Evolutionary conservation across 2,113 vertebrate species (phyloP).

Genomic region (Hymenochirus boettgeri): DNA sequence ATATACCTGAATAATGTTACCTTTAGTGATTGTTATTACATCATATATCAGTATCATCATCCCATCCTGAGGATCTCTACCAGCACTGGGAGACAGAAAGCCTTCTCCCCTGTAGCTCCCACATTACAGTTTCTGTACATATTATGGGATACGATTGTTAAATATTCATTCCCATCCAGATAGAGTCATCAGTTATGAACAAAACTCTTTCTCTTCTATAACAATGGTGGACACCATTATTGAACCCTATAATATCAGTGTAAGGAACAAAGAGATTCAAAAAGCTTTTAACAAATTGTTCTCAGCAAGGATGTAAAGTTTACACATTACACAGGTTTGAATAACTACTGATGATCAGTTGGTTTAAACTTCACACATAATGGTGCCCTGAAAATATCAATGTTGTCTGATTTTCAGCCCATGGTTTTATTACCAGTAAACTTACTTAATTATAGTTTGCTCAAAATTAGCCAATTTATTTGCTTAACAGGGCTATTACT

Average conservation of each 20-base stretch:
- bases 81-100: slow-evolving; percentile 12
- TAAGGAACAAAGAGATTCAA: slow-evolving; percentile 2
- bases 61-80: slow-evolving; percentile 15
- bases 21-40: slow-evolving; percentile 19
- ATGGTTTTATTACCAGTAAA: no score
- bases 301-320: no score
- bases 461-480: no score
- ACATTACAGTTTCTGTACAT: slow-evolving; percentile 14
- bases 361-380: no score
- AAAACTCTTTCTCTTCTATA: background rate
- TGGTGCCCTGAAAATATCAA: no score
- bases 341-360: no score
- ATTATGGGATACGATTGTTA: background rate
- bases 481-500: no score
- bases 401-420: no score
- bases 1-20: background rate
- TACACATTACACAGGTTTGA: no score
- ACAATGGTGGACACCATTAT: background rate
- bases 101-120: slow-evolving; percentile 33
- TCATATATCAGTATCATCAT: slow-evolving; percentile 10
- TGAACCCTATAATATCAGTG: slow-evolving; percentile 9
- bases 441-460: no score
- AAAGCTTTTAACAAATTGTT: background rate
- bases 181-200: background rate
- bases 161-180: slow-evolving; percentile 6